A percentile compares a stretch with the other conserved stretches of the same genome.
Evolutionary conservation across 2,113 vertebrate genomes (phyloP).

Genomic region (Neoarius graeffei): DNA sequence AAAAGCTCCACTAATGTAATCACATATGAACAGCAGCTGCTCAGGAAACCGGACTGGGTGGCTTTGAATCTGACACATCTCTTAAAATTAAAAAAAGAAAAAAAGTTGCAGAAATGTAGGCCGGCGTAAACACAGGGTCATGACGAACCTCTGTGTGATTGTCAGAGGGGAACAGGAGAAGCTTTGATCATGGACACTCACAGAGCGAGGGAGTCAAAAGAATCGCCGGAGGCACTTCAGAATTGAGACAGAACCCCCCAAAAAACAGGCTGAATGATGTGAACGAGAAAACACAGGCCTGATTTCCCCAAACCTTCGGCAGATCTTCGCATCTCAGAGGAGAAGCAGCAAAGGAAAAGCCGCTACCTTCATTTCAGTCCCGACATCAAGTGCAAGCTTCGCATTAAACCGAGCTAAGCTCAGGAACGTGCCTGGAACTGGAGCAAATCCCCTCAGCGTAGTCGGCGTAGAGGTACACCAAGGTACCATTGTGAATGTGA

Average conservation of each 20-base stretch:
- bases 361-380: conserved; percentile 41
- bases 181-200: conserved; percentile 55
- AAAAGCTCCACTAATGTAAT: conserved; percentile 45
- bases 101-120: conserved; percentile 25
- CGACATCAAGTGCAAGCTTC: conserved; percentile 62
- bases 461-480: conserved; percentile 43
- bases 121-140: conserved; percentile 39
- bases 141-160: conserved; percentile 33
- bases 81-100: not conserved
- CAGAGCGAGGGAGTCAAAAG: conserved; percentile 43
- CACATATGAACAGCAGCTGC: conserved; percentile 52
- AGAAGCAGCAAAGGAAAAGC: conserved; percentile 19
- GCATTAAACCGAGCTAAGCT: conserved; percentile 65
- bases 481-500: conserved; percentile 48
- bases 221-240: conserved; percentile 43
- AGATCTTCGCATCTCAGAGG: conserved; percentile 36
- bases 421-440: conserved; percentile 7
- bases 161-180: conserved; percentile 42
- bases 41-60: conserved; percentile 27
- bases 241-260: conserved; percentile 13
- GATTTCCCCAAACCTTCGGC: conserved; percentile 43
- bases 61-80: conserved; percentile 39
- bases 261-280: conserved; percentile 18
- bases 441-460: conserved; percentile 32
- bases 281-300: conserved; percentile 40